A percentile compares a stretch with the other conserved stretches of the same genome.
phyloP scores from a whole-genome alignment of 2,113 vertebrate genomes.

The Zootoca vivipara region DNA sequence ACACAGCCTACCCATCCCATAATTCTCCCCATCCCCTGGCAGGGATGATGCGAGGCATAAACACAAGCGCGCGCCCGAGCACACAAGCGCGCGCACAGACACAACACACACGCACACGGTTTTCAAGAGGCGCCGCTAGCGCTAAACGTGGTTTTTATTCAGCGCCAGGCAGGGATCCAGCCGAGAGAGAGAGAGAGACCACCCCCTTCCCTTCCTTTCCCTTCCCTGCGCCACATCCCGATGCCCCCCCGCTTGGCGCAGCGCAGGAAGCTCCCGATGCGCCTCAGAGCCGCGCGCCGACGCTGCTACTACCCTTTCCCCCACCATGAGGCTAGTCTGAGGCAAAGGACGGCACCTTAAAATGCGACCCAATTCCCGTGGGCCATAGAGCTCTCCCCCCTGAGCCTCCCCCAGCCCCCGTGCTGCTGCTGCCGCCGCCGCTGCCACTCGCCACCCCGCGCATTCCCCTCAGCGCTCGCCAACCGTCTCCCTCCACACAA shows the following conservation, averaged over 20 bases:
- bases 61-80: neutral
- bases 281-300: neutral
- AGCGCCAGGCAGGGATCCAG: neutral
- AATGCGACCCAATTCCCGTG: neutral
- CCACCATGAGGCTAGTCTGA: neutral
- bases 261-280: neutral
- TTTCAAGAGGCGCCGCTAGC: neutral
- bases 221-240: accelerated
- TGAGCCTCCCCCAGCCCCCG: neutral
- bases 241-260: no score
- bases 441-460: neutral
- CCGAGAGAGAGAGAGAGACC: neutral
- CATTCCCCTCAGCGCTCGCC: neutral
- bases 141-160: neutral
- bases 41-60: neutral
- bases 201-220: neutral
- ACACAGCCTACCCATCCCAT: neutral
- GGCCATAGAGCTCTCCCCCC: neutral
- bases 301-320: neutral
- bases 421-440: neutral
- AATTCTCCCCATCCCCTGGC: neutral
- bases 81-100: neutral
- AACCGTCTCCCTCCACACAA: neutral
- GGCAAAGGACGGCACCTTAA: neutral
- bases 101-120: accelerated